Evolutionary conservation across 92 coral and sea anemone species (phyloP), one percentile per base, ranked within the genome.

Genomic region (Phenganax marumi): DNA sequence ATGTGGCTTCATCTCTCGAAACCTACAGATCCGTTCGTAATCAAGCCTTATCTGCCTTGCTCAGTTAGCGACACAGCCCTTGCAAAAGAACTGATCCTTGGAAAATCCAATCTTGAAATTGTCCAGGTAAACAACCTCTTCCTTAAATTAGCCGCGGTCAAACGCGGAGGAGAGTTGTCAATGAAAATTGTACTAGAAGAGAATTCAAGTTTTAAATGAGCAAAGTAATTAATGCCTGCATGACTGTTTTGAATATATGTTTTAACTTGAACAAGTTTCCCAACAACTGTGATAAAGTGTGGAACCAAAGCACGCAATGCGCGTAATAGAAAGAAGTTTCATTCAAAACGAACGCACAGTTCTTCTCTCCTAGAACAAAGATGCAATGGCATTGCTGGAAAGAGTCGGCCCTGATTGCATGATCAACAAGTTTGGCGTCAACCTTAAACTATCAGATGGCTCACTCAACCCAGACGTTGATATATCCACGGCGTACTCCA

Each of bases 351-450:
- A 33, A 33, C 43, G 18, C 52, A 26, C 26, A n/a, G 14, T 52
- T 43, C 0, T 68, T 48, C 18, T 73, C 75, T 71, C 12, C 74
- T 53, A 93, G 94, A 87, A 89, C 85, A 48, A 64, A 0, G 77
- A 78, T 8, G 84, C 86, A 8, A 88, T 91, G 93, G 50, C 48
- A 0, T 83, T 87, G 24, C 87, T 93, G 19, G 84, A 68, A 33
- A 89, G 89, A 76, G 82, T 93, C 73, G 97, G 97, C 0, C 97
- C 97, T 13, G 97, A 93, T 79, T 90, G 97, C 8, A 54, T 91
- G 89, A 81, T 91, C 25, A 94, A 94, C 22, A 91, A 94, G 63
- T 93, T 93, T 84, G 86, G 93, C 7, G 78, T 91, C 10, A 93
- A 93, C 75, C 3, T 91, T 53, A 80, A 87, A 33, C 43, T 33